phyloP scores from a whole-genome alignment of 2,113 vertebrate species.

The Merops nubicus region DNA sequence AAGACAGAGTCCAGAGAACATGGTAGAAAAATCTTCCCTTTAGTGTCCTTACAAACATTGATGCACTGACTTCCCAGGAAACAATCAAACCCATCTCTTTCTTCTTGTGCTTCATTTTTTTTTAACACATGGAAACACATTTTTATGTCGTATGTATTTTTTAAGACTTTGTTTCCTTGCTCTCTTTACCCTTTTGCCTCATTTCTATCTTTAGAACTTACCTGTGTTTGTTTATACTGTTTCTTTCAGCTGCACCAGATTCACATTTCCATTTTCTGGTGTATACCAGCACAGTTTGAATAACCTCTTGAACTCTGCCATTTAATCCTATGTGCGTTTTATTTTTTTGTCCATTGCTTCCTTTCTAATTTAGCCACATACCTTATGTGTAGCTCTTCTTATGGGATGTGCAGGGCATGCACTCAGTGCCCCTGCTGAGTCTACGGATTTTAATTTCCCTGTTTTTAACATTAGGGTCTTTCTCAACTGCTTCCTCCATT shows the following conservation, averaged over 20 bases:
- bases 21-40: not conserved
- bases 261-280: not conserved
- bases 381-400: not conserved
- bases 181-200: not conserved
- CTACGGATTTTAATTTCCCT: slow-evolving; percentile 14
- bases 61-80: not conserved
- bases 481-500: slow-evolving; percentile 2
- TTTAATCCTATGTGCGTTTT: not conserved
- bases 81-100: not conserved
- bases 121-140: not conserved
- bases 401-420: not conserved
- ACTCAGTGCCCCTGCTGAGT: slow-evolving; percentile 21
- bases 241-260: not conserved
- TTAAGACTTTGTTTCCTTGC: not conserved
- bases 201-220: not conserved
- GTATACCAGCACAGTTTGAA: not conserved
- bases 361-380: not conserved
- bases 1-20: not conserved
- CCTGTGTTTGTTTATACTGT: not conserved
- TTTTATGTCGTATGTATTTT: not conserved
- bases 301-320: not conserved
- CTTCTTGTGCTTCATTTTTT: not conserved
- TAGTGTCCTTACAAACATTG: not conserved
- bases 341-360: not conserved
- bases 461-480: slow-evolving; percentile 8